phyloP scores from a whole-genome alignment of 1,140 invertebrate genomes.

The Pseudachorutes palmiensis region DNA sequence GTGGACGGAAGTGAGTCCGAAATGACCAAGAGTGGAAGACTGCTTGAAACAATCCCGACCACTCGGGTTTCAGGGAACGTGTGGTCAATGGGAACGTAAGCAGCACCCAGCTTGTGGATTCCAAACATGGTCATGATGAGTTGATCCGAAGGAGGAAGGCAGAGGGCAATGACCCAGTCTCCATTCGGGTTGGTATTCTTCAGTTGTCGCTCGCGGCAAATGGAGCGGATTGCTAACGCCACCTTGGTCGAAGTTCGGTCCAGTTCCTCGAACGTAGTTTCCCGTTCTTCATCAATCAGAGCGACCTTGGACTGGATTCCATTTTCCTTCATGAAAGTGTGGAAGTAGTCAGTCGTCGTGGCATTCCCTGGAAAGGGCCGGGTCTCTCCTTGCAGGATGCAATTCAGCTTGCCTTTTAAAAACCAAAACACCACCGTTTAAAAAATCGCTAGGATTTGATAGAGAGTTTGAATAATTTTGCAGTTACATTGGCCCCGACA shows the following conservation, averaged over 20 bases:
- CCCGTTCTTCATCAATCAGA: conserved; percentile 16
- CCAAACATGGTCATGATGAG: conserved; percentile 60
- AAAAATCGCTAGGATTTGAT: background rate
- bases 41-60: conserved; percentile 56
- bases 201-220: background rate
- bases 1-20: conserved; percentile 17
- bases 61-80: conserved; percentile 64
- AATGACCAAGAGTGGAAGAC: conserved; percentile 39
- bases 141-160: conserved; percentile 62
- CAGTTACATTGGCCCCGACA: background rate
- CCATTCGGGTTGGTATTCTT: conserved; percentile 21
- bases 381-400: conserved; percentile 18
- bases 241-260: conserved; percentile 20
- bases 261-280: conserved; percentile 9
- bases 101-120: conserved; percentile 69
- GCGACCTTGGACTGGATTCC: conserved; percentile 2
- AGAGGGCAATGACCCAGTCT: conserved; percentile 52
- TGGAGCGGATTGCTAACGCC: background rate
- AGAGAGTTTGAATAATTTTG: background rate
- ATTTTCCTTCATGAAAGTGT: background rate
- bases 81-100: conserved; percentile 71
- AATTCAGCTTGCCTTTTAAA: conserved; percentile 16
- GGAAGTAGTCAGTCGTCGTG: conserved; percentile 18
- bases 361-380: conserved; percentile 25
- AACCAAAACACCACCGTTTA: background rate